Base-by-base conservation (phyloP, 2,888 invertebrate genomes). In the Melanchra persicariae region DNA sequence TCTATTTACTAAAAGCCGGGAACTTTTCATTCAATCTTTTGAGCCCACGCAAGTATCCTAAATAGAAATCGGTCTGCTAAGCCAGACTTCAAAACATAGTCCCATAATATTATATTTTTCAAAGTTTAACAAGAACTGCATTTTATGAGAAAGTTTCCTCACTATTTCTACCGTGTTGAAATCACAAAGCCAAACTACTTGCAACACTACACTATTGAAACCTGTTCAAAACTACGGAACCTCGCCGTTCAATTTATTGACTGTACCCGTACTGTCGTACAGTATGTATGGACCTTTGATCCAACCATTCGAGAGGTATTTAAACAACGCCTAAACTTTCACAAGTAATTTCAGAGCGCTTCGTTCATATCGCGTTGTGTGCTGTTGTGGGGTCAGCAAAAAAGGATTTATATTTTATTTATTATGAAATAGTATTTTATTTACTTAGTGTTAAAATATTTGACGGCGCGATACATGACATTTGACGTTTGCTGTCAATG, bases 231-330 rank as follows among this genome's bases (percentile, higher is more conserved):
- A 72, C 52, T 59, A 22, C 22, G 40, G 40, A 26, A 62, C 40
- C 34, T 19, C 12, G 19, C 10, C 24, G 12, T 52, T 45, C n/a
- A 72, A 54, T 65, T 24, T 64, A 45, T 52, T 37, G 9, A 37
- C 61, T 99, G 49, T 65, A 59, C 55, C 26, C 6, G 8, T 66
- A 22, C 40, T 43, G 49, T 30, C 6, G 12, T 66, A 22, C 43
- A 52, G 34, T 62, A 57, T 59, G 26, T 58, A 67, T 40, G 37
- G 34, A 61, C 72, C 67, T 75, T 71, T 83, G 83, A 74, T 79
- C 67, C 52, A 45, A 70, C 98, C 92, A 99, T 70, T 71, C 34
- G 45, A 69, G 61, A 70, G 64, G 59, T 70, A 74, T 82, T 82
- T 68, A 70, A 82, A 82, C 79, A 75, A 51, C 65, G 49, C 59